Base-by-base conservation (phyloP, 2,888 invertebrate species). In the Rutpela maculata region DNA sequence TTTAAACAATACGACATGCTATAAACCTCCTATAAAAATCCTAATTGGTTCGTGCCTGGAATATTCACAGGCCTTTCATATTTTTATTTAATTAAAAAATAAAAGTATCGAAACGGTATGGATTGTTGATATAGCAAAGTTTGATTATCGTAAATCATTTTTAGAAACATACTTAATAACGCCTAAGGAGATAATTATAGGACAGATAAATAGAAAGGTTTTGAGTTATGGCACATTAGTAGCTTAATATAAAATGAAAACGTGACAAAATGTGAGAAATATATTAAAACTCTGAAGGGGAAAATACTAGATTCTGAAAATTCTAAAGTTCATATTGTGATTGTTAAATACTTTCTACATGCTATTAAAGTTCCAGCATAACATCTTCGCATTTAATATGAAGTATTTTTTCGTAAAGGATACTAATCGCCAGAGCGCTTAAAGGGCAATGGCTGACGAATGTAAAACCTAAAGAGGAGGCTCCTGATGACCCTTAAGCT, bases 341-440 rank as follows among this genome's bases (percentile, higher is more conserved):
- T 22, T 59, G 19, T 59, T 19, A 19, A 89, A 74, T 89, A 89
- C 12, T 85, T 89, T 55, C 90, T 89, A 77, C 88, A 89, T 76
- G 88, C 89, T 69, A 35, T 35, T 35, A 35, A 35, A 26, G 22
- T 26, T 26, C 22, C 22, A n/a, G 22, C 22, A 3, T 26, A 1
- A 26, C 4, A 26, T 4, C 22, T 26, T 26, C 22, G 1, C 22
- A 26, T 26, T 26, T 4, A 26, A 26, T 26, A 26, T 3, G 22
- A 26, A 26, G 4, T 26, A 4, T 26, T 26, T 26, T 26, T 26
- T 26, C 4, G 22, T 26, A 26, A 26, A 1, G 22, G 4, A 26
- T 26, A 26, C 22, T 26, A 26, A 26, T n/a, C n/a, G n/a, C n/a
- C n/a, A n/a, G n/a, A n/a, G n/a, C n/a, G n/a, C n/a, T n/a, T n/a